Percentiles rank a stretch among this genome's conserved stretches.
Conservation (phyloP, 2,888 invertebrate genomes). For the Norana najaformis region DNA sequence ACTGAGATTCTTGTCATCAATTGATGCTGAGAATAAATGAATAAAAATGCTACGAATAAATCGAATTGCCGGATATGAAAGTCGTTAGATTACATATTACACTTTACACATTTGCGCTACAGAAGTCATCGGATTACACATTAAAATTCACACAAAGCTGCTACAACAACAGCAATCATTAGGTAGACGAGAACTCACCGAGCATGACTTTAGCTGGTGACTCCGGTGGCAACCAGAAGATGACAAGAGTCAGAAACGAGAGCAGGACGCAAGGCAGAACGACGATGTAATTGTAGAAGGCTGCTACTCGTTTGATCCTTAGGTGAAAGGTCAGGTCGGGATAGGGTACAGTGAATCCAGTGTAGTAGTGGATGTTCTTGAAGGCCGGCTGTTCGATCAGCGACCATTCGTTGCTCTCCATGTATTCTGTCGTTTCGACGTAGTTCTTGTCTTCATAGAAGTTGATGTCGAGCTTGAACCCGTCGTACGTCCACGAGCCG, state of each 20-base stretch:
- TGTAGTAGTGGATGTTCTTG: conserved; percentile 51
- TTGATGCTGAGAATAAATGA: no score
- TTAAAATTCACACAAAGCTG: no score
- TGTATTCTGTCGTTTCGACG: conserved; percentile 51
- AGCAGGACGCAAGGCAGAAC: conserved; percentile 62
- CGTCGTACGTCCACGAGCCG: conserved; percentile 61
- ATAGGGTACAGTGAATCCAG: conserved; percentile 56
- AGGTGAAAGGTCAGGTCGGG: conserved; percentile 58
- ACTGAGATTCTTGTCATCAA: not conserved
- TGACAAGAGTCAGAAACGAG: conserved; percentile 61
- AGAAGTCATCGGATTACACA: not conserved
- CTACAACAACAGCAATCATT: no score
- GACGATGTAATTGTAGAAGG: conserved; percentile 62
- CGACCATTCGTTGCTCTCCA: conserved; percentile 61
- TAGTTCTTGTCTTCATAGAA: conserved; percentile 36
- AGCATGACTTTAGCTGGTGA: conserved; percentile 62
- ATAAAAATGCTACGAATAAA: no score
- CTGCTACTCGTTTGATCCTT: conserved; percentile 47
- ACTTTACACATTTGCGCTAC: not conserved
- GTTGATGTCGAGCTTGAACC: conserved; percentile 48
- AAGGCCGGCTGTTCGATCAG: conserved; percentile 53
- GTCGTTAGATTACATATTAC: not conserved
- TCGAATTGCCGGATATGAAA: no score
- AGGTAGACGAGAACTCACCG: conserved; percentile 49
- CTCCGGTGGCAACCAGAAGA: conserved; percentile 63